Evolutionary conservation across 1,140 invertebrate genomes (phyloP), one percentile per base, ranked within the genome.

Genomic region (Paramacrobiotus metropolitanus): DNA sequence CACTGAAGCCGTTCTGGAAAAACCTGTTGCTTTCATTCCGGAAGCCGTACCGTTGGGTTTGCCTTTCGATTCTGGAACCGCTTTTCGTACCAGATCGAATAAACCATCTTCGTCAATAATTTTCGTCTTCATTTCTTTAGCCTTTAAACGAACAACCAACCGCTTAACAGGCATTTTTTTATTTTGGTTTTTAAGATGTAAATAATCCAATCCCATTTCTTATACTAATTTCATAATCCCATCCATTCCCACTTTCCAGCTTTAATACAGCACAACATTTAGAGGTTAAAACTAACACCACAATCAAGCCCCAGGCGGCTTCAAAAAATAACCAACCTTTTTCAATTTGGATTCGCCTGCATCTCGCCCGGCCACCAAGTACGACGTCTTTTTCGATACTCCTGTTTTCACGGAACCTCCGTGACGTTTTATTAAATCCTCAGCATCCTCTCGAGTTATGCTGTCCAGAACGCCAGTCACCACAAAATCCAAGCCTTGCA

Each of bases 391-490:
- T 66, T 80, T 82, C 61, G 86, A 88, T 18, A 93, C 73, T 34
- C 74, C 71, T 21, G 73, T 77, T 61, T 85, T 82, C 1, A 86
- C 77, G 70, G 80, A 80, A 0, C 88, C 90, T 28, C 87, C 86
- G 72, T 85, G 86, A 65, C 82, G 80, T 62, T 80, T 80, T 29
- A 92, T 81, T 15, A 89, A 71, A 24, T 77, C 78, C 44, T 79
- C 78, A 24, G 81, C 79, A 67, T 90, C 86, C 31, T 88, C 83
- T 30, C 83, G 76, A 68, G 90, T 86, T 65, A 94, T 76, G 0
- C 86, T 89, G 69, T 92, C 88, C 15, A 90, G 74, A 2, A 92
- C 83, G 24, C 90, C 90, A 63, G 87, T 91, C 45, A 88, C 73
- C 4, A 93, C 72, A 71, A 94, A 91, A 29, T 80, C 83, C 64